Evolutionary conservation across 1,140 invertebrate species (phyloP).

Genomic region (Oncopeltus fasciatus): DNA sequence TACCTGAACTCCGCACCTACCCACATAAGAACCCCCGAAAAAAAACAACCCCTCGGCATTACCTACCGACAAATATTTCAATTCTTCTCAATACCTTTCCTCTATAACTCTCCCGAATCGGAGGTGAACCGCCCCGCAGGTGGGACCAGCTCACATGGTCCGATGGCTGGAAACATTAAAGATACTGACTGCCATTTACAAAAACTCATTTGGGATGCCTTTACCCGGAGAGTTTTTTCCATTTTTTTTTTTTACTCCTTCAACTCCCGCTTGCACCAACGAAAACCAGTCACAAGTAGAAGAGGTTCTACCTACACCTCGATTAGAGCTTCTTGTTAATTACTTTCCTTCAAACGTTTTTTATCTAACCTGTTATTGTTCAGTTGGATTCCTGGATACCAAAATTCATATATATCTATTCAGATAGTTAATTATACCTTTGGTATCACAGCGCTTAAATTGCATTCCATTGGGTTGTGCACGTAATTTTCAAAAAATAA

Average conservation of each 20-base stretch:
- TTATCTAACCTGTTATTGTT: too few species aligned
- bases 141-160: background rate
- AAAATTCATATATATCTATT: too few species aligned
- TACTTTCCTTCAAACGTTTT: too few species aligned
- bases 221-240: background rate
- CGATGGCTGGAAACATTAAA: background rate
- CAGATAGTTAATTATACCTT: too few species aligned
- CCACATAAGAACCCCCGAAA: background rate
- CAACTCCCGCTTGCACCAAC: background rate
- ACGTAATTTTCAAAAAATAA: too few species aligned
- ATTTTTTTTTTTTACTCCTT: background rate
- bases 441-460: too few species aligned
- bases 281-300: too few species aligned
- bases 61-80: background rate
- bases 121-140: background rate
- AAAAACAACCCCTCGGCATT: background rate
- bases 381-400: too few species aligned
- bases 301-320: too few species aligned
- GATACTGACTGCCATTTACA: constrained; percentile 1
- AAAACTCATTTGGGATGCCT: constrained; percentile 7
- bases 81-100: background rate
- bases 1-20: too few species aligned
- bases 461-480: too few species aligned
- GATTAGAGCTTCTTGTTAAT: too few species aligned
- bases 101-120: background rate